Base-by-base conservation (phyloP, 2,113 vertebrate species). In the Perca schrenkii region DNA sequence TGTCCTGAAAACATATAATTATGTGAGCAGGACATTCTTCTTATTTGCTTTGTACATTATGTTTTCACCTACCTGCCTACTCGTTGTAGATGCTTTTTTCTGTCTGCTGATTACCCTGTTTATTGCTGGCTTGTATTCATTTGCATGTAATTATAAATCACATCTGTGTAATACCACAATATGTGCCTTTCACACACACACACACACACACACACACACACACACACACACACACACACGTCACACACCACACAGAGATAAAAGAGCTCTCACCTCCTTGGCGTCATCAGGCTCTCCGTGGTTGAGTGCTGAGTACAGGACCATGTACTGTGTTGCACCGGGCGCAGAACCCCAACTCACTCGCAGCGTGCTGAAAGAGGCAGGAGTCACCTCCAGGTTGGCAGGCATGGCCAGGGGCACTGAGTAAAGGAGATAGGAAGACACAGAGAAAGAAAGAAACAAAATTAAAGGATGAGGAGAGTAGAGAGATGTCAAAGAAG, bases 261-360 rank as follows among this genome's bases (percentile, higher is more conserved):
- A 34, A 12, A 49, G 17, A 40, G 2, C 83, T 64, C 93, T 89
- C 68, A 95, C 96, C 93, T 96, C 95, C 75, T 91, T 94, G 64
- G 95, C 96, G 19, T 96, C 95, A 19, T 96, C 94, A 2, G 95
- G 96, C 0, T 94, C 88, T 2, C 95, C 96, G 4, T 96, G 81
- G 79, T 80, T 92, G 11, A 96, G 95, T 10, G 91, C 88, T 0
- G 96, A 97, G 85, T 96, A 99, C 47, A 95, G 95, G 63, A 97
- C 94, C 94, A 99, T 94, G 94, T 99, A 99, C 77, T 97, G 95
- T 0, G 96, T 96, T 12, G 96, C 97, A 25, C 95, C 96, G 0
- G 94, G 82, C 0, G 94, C 93, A 19, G 95, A 90, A 21, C 87
- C 92, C 98, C 98, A 99, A 58, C 93, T 96, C 58, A 98, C 95